Percentiles rank a stretch among this genome's conserved stretches.
Evolutionary conservation across 2,113 vertebrate species (phyloP).

Genomic region (Madoqua kirkii): DNA sequence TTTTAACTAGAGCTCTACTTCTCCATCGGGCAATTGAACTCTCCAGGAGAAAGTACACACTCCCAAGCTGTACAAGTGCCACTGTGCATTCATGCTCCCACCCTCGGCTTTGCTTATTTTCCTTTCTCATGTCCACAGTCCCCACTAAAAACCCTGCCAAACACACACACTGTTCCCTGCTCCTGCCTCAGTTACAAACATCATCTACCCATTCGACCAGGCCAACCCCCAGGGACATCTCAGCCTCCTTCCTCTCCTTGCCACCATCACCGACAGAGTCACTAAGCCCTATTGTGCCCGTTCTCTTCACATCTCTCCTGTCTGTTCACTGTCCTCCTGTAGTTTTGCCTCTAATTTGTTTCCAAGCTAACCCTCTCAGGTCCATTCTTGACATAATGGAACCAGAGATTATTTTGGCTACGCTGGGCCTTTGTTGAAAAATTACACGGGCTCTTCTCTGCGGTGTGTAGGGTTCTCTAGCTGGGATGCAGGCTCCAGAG

Average conservation of each 20-base stretch:
- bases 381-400: not conserved
- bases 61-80: not conserved
- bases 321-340: not conserved
- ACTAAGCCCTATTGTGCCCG: not conserved
- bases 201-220: not conserved
- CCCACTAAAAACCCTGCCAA: not conserved
- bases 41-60: not conserved
- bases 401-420: not conserved
- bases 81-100: not conserved
- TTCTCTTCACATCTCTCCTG: not conserved
- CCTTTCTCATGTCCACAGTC: not conserved
- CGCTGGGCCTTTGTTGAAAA: not conserved
- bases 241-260: not conserved
- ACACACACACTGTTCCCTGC: not conserved
- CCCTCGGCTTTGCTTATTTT: not conserved
- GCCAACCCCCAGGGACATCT: not conserved
- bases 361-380: not conserved
- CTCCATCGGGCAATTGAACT: not conserved
- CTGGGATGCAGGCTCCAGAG: not conserved
- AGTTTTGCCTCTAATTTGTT: not conserved
- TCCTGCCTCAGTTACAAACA: not conserved
- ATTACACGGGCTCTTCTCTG: rapidly evolving
- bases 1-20: not conserved
- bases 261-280: not conserved
- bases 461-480: not conserved